These are phyloP conservation scores for Discoglossus pictus DNA, from an alignment of 2,797 vertebrate species.

Conservation along the genomic window DNA sequence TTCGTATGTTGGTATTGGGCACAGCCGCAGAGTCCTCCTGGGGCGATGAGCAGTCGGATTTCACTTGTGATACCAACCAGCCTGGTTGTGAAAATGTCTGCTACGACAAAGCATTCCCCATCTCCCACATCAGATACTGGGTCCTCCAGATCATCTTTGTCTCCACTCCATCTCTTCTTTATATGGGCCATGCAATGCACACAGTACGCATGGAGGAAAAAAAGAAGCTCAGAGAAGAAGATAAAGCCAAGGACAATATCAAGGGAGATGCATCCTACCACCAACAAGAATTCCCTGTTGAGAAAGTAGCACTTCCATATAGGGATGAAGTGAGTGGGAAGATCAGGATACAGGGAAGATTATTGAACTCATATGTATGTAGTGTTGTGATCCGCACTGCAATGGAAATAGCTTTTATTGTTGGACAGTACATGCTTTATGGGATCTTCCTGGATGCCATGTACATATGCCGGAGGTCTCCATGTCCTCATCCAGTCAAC, in stretches of 20 bases:
- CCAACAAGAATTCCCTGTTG: conserved; percentile 72
- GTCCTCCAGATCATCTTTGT: conserved; percentile 97
- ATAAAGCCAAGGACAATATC: conserved; percentile 56
- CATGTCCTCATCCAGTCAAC: conserved; percentile 93
- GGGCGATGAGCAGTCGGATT: conserved; percentile 96
- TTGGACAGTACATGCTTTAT: conserved; percentile 91
- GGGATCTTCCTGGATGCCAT: conserved; percentile 88
- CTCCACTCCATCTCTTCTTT: conserved; percentile 92
- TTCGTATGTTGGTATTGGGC: conserved; percentile 94
- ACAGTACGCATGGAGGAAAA: conserved; percentile 88
- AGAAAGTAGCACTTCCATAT: conserved; percentile 63
- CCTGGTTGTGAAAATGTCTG: conserved; percentile 95
- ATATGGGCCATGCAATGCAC: conserved; percentile 96
- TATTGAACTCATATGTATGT: conserved; percentile 88
- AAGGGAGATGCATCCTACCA: conserved; percentile 55
- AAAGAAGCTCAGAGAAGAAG: conserved; percentile 69
- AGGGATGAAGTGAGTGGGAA: conserved; percentile 67
- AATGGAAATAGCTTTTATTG: conserved; percentile 91
- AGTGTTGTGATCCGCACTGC: conserved; percentile 92
- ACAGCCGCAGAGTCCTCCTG: conserved; percentile 95
- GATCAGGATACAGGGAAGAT: conserved; percentile 79
- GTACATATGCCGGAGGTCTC: conserved; percentile 83
- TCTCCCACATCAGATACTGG: conserved; percentile 96
- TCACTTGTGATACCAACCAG: conserved; percentile 90
- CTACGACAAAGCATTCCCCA: conserved; percentile 95